These are phyloP conservation scores for Etheostoma perlongum DNA, from an alignment of 2,797 vertebrate species.

Conservation along the genomic window DNA sequence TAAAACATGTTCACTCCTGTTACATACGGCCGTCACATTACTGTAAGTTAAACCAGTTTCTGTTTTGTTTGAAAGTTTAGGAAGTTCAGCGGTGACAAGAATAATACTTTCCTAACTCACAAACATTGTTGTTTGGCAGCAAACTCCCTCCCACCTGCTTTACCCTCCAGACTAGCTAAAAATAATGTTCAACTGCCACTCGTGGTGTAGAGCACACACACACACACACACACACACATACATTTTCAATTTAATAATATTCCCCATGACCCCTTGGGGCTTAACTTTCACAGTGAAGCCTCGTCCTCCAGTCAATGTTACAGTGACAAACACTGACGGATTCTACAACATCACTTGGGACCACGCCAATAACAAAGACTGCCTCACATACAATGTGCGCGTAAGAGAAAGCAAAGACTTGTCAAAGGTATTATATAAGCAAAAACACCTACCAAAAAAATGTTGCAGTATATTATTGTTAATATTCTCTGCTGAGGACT, in stretches of 20 bases:
- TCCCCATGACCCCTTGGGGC: neutral
- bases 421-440: slow-evolving; percentile 60
- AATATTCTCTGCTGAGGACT: neutral
- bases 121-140: neutral
- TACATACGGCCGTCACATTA: neutral
- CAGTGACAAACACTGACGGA: slow-evolving; percentile 2
- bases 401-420: slow-evolving; percentile 49
- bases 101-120: neutral
- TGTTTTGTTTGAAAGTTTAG: slow-evolving; percentile 4
- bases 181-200: slow-evolving; percentile 12
- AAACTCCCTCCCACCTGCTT: slow-evolving; percentile 8
- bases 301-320: slow-evolving; percentile 63
- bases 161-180: slow-evolving; percentile 11
- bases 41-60: neutral
- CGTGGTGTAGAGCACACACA: neutral
- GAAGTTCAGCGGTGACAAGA: neutral
- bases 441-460: neutral
- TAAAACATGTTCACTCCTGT: neutral
- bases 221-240: too few relatives aligned
- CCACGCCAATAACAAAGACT: accelerated
- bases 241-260: slow-evolving; percentile 16
- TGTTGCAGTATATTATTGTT: neutral
- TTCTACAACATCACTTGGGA: slow-evolving; percentile 80
- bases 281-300: slow-evolving; percentile 75
- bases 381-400: slow-evolving; percentile 66